Base-by-base conservation (phyloP, 2,888 invertebrate genomes). In the Sphinx pinastri region DNA sequence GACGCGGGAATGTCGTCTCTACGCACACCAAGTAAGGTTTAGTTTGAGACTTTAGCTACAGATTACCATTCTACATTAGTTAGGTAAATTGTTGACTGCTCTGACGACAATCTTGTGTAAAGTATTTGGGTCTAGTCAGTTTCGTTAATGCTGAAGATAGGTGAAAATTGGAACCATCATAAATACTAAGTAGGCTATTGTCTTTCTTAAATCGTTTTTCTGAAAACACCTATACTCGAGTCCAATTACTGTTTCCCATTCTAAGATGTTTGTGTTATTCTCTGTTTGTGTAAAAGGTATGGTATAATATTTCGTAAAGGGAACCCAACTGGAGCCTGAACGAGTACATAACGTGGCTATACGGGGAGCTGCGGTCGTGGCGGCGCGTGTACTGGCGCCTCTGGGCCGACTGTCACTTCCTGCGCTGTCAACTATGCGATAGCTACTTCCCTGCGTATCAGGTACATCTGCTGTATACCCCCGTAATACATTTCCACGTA, bases 341-440 rank as follows among this genome's bases (percentile, higher is more conserved):
- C 83, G 96, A 97, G 70, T 97, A 97, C 86, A 96, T 99, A 49
- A 88, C 96, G 58, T 95, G 96, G 82, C 88, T 98, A 72, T 97
- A 97, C 82, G 95, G 95, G 19, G 96, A 97, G 82, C 92, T 98
- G 71, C 97, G 97, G 74, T 96, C 97, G 0, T 99, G 99, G 99
- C 95, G 98, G 0, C 96, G 96, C 82, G 98, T 98, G 3, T 99
- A 99, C 90, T 99, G 99, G 99, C 95, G 97, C 59, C 91, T 99
- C 66, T 99, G 99, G 99, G 98, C 98, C 0, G 97, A 97, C 81
- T 96, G 98, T 75, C 99, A 99, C 89, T 98, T 96, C 89, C 93
- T 99, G 38, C 95, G 95, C 72, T 99, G 99, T 83, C 95, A 95
- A 67, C 95, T 95, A 2, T 98, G 98, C 83, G 97, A 97, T 81